Evolutionary conservation across 2,797 vertebrate genomes (phyloP).

Genomic region (Petrocephalus schoutedeni): DNA sequence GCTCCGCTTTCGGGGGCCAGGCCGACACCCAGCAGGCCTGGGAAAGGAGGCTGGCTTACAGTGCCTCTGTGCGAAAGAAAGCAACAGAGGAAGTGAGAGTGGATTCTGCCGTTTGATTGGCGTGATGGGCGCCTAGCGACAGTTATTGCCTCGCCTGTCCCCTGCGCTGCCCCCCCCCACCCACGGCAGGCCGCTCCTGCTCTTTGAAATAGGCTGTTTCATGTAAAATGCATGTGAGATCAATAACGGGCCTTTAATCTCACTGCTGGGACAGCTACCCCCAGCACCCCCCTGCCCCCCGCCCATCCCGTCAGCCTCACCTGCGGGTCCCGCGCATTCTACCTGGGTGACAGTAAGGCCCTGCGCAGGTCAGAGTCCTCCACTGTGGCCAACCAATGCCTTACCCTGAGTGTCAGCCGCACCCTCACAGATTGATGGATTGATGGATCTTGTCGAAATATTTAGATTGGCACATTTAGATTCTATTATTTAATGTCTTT

Average conservation of each 20-base stretch:
- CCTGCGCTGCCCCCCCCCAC: background rate
- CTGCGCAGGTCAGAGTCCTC: background rate
- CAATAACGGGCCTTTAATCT: slow-evolving; percentile 20
- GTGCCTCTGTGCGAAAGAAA: slow-evolving; percentile 26
- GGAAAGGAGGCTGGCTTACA: slow-evolving; percentile 37
- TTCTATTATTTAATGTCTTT: background rate
- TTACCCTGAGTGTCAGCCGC: background rate
- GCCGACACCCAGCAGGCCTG: slow-evolving; percentile 15
- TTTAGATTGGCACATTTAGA: background rate
- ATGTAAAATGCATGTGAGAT: slow-evolving; percentile 39
- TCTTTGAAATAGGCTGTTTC: slow-evolving; percentile 24
- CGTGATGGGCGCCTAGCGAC: background rate
- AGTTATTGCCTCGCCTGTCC: background rate
- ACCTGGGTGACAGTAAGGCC: background rate
- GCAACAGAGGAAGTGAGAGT: background rate
- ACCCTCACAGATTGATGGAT: background rate
- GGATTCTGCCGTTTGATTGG: background rate
- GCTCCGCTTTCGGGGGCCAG: background rate
- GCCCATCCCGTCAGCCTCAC: slow-evolving; percentile 24
- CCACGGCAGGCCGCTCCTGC: background rate
- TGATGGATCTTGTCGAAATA: background rate
- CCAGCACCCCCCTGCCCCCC: background rate
- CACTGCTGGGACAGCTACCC: background rate
- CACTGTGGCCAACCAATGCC: background rate
- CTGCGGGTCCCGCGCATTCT: background rate